Base-by-base conservation (phyloP, 2,113 vertebrate species). In the Porphyrio hochstetteri region DNA sequence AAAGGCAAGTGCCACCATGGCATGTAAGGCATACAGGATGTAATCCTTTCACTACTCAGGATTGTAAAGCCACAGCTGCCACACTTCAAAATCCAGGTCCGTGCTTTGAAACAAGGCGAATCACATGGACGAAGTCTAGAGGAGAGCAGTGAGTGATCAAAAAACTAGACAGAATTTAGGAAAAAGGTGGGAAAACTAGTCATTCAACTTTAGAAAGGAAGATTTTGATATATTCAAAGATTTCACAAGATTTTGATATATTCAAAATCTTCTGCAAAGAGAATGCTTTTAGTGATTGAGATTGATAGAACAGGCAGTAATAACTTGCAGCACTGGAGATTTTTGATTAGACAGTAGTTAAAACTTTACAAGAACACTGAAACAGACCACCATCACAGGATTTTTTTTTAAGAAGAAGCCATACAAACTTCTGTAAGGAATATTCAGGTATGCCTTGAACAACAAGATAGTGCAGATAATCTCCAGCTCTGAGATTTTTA, bases 31-130 rank as follows among this genome's bases (percentile, higher is more conserved):
- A 65, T n/a, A 83, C 40, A 67, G 63, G 44, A 88, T 60, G 35
- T 90, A 93, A 95, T 88, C 76, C 56, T 35, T 70, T 86, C 38
- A 46, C 68, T 88, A 3, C 68, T 74, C 60, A 46, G 68, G n/a
- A 52, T 61, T 83, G 36, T 77, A 69, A 72, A 13, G 78, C 38
- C 74, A 44, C 19, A 77, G 76, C 40, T 74, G 86, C 31, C 59
- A 40, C 28, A 9, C 31, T 93, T 86, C 63, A 94, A 94, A 96
- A 63, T 23, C n/a, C 28, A 59, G 23, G 31, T 46, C 20, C 7
- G 3, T 24, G 31, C 36, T 88, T 86, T 7, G 31, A 19, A 57
- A 86, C 44, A 38, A 64, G 16, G 8, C 0, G 5, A 82, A 74
- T 77, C 19, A 5, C 7, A 0, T 25, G 21, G 50, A 77, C 18